A percentile compares a stretch with the other conserved stretches of the same genome.
Evolutionary conservation across 2,113 vertebrate genomes (phyloP).

Genomic region (Felis catus): DNA sequence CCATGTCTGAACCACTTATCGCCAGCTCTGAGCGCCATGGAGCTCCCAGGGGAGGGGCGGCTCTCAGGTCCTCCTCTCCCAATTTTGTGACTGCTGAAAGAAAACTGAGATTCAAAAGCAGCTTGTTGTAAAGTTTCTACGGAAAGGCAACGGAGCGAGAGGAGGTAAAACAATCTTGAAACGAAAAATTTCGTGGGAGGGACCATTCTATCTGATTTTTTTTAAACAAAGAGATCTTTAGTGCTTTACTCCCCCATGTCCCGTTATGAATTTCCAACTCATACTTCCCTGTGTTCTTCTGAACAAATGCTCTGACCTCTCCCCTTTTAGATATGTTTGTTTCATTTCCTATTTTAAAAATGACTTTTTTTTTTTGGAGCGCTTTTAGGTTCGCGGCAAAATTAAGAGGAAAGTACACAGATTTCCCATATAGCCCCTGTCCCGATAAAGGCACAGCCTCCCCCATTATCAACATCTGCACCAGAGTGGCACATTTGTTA

Average conservation of each 20-base stretch:
- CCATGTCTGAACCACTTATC: background rate
- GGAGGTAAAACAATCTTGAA: background rate
- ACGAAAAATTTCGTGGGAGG: background rate
- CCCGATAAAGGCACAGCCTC: background rate
- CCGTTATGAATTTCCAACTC: background rate
- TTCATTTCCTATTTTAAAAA: background rate
- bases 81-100: background rate
- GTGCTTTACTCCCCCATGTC: background rate
- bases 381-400: background rate
- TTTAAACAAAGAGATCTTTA: background rate
- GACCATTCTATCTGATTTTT: background rate
- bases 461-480: background rate
- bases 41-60: background rate
- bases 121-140: background rate
- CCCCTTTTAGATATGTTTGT: background rate
- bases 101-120: background rate
- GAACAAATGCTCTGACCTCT: background rate
- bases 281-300: background rate
- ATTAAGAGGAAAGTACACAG: background rate
- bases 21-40: rapidly evolving
- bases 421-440: background rate
- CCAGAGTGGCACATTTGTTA: background rate
- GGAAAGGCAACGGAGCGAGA: background rate
- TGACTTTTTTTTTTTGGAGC: background rate
- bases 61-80: background rate